A percentile compares a stretch with the other conserved stretches of the same genome.
Conservation (phyloP, 1,140 invertebrate genomes). For the Whitmania pigra region DNA sequence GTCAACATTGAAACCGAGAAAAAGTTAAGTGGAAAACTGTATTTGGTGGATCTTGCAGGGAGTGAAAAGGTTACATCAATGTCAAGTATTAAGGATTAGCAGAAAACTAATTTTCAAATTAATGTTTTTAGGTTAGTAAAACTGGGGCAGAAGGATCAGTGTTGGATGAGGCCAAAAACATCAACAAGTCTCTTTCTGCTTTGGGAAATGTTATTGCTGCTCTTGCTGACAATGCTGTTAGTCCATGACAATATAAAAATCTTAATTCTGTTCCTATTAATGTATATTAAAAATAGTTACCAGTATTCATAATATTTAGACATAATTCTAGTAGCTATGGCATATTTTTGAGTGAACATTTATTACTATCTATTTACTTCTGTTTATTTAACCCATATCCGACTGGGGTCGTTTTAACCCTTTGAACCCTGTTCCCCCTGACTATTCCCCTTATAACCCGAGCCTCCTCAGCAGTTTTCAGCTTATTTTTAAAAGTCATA, state of each 20-base stretch:
- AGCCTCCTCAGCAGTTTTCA: too few species aligned
- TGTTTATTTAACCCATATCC: too few species aligned
- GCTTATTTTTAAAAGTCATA: too few species aligned
- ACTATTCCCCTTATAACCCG: too few species aligned
- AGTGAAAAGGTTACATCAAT: constrained; percentile 74
- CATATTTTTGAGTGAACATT: neutral
- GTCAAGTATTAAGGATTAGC: neutral
- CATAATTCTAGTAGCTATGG: neutral
- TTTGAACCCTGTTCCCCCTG: too few species aligned
- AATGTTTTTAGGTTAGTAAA: constrained; percentile 67
- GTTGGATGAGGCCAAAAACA: constrained; percentile 97
- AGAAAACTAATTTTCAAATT: too few species aligned
- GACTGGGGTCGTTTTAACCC: too few species aligned
- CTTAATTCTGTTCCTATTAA: neutral
- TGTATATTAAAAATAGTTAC: neutral
- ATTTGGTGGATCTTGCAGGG: constrained; percentile 98
- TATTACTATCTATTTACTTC: neutral
- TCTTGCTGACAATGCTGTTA: constrained; percentile 82
- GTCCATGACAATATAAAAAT: constrained; percentile 28
- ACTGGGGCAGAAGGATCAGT: constrained; percentile 98
- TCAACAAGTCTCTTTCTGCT: constrained; percentile 98
- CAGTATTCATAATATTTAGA: neutral
- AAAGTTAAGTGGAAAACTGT: constrained; percentile 91
- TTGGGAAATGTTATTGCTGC: constrained; percentile 97
- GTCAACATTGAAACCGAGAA: constrained; percentile 99